Evolutionary conservation across 1,140 invertebrate genomes (phyloP), one percentile per base, ranked within the genome.

Genomic region (Pachypeltis micranthus): DNA sequence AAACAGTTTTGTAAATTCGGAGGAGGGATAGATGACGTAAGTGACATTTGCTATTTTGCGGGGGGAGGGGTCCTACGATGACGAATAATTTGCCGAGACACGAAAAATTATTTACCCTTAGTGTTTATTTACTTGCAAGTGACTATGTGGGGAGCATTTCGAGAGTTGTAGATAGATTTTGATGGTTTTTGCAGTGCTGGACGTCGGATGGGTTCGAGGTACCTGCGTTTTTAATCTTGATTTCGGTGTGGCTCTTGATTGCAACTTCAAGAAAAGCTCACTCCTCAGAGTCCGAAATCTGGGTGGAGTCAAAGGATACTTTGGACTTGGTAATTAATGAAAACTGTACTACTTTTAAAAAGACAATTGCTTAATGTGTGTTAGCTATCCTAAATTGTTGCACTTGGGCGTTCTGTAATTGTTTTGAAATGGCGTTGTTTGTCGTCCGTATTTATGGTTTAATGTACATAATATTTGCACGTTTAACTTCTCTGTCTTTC

Each of bases 191-290:
- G 56, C 63, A 71, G 70, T 66, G 70, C 68, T 76, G 71, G 70
- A 71, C 67, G 69, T 70, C 69, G 68, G 79, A 76, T 73, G 78
- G 68, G 78, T 76, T 66, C 74, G 78, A 68, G 79, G 83, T 70
- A 85, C 87, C 68, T 92, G 89, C 76, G 88, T 91, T 65, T 82
- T 90, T 74, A 85, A 89, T 74, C 90, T 88, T 69, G 88, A 91
- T 75, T 90, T 89, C 73, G 88, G 87, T 71, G 90, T 91, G 78
- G 84, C 81, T 70, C 80, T 92, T 74, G 89, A 90, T 80, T 92
- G 90, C 76, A 88, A 86, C 72, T 91, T 92, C 82, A 90, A 89
- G 81, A 91, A 92, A 76, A 89, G 87, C 67, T 85, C 87, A 69
- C 80, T 92, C 63, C 91, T 92, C 80, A 83, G 90, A 71, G 85